Conservation (phyloP, 2,888 invertebrate species). For the Dasypolia templi region DNA sequence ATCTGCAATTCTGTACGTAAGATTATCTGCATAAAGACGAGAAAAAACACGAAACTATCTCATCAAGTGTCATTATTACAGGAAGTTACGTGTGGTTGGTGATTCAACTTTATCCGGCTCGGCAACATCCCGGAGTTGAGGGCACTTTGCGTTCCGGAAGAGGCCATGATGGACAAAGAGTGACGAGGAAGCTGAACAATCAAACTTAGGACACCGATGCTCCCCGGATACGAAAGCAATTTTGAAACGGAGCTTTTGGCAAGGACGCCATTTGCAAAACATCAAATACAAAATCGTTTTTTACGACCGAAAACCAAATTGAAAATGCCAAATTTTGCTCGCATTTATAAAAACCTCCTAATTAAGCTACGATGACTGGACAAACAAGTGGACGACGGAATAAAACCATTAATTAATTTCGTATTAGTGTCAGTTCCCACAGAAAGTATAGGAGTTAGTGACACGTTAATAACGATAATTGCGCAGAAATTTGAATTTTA, state of each 20-base stretch:
- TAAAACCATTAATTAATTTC: slow-evolving; percentile 78
- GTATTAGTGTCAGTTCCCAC: slow-evolving; percentile 63
- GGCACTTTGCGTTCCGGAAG: slow-evolving; percentile 77
- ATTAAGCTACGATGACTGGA: slow-evolving; percentile 77
- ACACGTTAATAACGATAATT: slow-evolving; percentile 69
- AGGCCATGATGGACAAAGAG: slow-evolving; percentile 74
- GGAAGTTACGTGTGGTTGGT: slow-evolving; percentile 76
- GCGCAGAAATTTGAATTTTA: slow-evolving; percentile 34
- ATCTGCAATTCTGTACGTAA: neutral
- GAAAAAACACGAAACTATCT: slow-evolving; percentile 18
- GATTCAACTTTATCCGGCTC: slow-evolving; percentile 77
- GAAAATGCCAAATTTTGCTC: slow-evolving; percentile 40
- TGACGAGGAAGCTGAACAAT: slow-evolving; percentile 68
- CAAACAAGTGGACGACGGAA: slow-evolving; percentile 69
- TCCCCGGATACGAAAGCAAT: slow-evolving; percentile 66
- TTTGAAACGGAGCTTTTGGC: slow-evolving; percentile 36
- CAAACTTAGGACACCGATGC: slow-evolving; percentile 71
- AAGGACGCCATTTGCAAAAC: slow-evolving; percentile 25
- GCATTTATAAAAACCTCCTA: slow-evolving; percentile 58
- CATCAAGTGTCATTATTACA: slow-evolving; percentile 64
- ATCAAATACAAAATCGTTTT: slow-evolving; percentile 24
- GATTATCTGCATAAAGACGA: slow-evolving; percentile 2
- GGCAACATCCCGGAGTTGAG: slow-evolving; percentile 72
- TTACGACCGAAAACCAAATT: slow-evolving; percentile 34
- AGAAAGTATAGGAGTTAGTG: slow-evolving; percentile 71